phyloP scores from a whole-genome alignment of 1,140 invertebrate species.

The Helicoverpa armigera region DNA sequence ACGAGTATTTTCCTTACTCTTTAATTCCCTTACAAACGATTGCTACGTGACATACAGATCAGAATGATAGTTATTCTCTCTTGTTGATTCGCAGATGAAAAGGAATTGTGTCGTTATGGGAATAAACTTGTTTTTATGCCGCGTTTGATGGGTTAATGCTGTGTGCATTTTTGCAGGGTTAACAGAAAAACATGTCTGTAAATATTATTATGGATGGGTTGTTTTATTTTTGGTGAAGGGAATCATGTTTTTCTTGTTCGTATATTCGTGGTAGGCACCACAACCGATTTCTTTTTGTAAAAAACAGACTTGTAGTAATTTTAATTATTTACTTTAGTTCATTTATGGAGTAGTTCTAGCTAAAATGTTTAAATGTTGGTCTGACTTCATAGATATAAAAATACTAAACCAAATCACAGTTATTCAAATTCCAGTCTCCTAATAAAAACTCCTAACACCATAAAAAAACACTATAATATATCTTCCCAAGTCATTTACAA shows the following conservation, averaged over 20 bases:
- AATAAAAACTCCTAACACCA: neutral
- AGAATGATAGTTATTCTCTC: constrained; percentile 2
- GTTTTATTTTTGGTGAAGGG: no score
- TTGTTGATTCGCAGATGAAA: constrained; percentile 5
- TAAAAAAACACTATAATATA: constrained; percentile 6
- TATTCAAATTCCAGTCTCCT: neutral
- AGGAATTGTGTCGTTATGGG: neutral
- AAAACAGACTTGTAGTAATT: no score
- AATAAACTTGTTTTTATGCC: constrained; percentile 1
- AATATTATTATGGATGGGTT: neutral
- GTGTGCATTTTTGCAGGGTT: neutral
- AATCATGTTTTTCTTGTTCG: no score
- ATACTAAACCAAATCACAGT: no score
- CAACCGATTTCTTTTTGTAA: no score
- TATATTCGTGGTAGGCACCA: no score
- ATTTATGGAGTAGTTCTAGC: no score
- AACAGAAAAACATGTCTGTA: no score
- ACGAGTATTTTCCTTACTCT: constrained; percentile 12
- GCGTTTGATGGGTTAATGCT: neutral
- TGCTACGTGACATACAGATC: neutral
- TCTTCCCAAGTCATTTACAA: neutral
- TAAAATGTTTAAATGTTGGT: no score
- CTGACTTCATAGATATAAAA: no score
- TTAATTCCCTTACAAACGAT: neutral
- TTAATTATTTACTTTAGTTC: no score